phyloP scores from a whole-genome alignment of 2,113 vertebrate genomes.

The Hypomesus transpacificus region DNA sequence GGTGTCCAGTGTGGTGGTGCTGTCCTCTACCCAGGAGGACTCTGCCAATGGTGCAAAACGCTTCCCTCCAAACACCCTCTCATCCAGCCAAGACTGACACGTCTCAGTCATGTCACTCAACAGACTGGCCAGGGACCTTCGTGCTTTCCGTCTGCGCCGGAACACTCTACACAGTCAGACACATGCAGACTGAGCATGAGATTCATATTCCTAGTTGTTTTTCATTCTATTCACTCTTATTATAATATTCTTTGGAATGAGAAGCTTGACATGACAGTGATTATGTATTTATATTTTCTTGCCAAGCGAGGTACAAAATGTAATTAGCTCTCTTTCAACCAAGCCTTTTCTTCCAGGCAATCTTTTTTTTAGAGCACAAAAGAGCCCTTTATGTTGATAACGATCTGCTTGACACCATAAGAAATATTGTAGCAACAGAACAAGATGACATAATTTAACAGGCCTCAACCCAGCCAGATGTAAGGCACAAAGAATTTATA shows the following conservation, averaged over 20 bases:
- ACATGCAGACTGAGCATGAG: neutral
- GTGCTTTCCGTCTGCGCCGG: slow-evolving; percentile 67
- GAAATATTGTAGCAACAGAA: slow-evolving; percentile 31
- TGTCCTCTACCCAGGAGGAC: slow-evolving; percentile 47
- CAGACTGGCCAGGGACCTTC: slow-evolving; percentile 66
- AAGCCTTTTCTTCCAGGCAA: too few species aligned
- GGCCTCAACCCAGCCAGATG: neutral
- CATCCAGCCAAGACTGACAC: slow-evolving; percentile 74
- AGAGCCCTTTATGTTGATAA: neutral
- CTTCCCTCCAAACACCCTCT: slow-evolving; percentile 60
- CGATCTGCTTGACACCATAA: neutral
- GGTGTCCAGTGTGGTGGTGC: slow-evolving; percentile 45
- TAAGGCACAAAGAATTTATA: slow-evolving; percentile 36
- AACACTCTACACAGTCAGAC: slow-evolving; percentile 64
- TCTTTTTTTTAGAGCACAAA: too few species aligned
- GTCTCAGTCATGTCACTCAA: slow-evolving; percentile 64
- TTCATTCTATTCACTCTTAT: too few species aligned
- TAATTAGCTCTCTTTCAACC: too few species aligned
- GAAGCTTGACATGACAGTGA: too few species aligned
- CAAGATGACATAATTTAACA: slow-evolving; percentile 25
- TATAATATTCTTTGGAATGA: too few species aligned
- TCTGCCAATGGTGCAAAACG: slow-evolving; percentile 34
- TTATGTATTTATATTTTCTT: too few species aligned
- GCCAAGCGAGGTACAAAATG: too few species aligned
- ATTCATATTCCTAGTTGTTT: neutral